Conservation (phyloP, 2,113 vertebrate genomes). For the Columbina picui region DNA sequence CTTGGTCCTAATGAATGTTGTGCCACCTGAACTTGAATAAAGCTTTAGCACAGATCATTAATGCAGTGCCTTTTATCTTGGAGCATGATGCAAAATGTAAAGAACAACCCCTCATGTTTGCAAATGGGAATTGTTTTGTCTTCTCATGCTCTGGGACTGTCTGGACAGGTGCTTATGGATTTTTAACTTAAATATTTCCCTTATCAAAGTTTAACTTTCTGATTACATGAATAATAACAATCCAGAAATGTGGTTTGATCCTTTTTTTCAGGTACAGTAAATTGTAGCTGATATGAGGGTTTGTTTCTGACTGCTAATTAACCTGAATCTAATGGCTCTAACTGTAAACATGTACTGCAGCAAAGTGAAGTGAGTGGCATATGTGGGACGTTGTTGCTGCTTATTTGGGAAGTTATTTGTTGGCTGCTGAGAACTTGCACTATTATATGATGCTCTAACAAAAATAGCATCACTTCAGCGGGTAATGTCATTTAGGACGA, state of each 20-base stretch:
- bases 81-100: neutral
- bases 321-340: neutral
- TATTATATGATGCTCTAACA: neutral
- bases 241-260: neutral
- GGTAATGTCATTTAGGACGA: neutral
- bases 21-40: neutral
- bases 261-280: neutral
- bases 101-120: neutral
- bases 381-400: neutral
- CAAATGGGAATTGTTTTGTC: neutral
- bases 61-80: rapidly evolving
- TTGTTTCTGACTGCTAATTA: neutral
- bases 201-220: neutral
- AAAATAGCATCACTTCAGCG: neutral
- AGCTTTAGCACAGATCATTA: neutral
- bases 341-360: neutral
- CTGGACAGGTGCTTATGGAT: neutral
- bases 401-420: neutral
- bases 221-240: neutral
- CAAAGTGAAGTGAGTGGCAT: neutral
- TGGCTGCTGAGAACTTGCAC: neutral
- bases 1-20: neutral
- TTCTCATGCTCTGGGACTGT: neutral
- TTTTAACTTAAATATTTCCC: neutral
- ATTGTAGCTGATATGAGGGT: neutral